Conservation (phyloP, 2,797 vertebrate species). For the Gadopsis marmoratus region DNA sequence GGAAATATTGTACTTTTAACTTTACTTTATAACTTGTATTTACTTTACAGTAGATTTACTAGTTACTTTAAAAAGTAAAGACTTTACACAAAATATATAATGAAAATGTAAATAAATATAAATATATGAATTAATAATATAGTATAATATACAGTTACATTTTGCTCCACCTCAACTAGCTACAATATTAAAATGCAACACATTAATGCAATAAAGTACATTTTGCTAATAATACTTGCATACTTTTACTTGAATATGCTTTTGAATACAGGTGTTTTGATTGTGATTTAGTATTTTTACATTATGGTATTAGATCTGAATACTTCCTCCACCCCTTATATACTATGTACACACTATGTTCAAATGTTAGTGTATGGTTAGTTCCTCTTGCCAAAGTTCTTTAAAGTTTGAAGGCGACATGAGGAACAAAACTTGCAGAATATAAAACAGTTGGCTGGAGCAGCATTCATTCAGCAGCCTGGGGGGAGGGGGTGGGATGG, state of each 20-base stretch:
- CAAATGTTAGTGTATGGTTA: neutral
- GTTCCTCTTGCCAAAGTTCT: conserved; percentile 12
- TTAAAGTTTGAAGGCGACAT: conserved; percentile 12
- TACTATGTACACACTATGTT: neutral
- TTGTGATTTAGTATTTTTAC: neutral
- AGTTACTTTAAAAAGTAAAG: neutral
- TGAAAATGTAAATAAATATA: neutral
- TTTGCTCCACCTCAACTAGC: neutral
- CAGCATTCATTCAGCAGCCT: conserved; percentile 37
- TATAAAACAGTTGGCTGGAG: conserved; percentile 38
- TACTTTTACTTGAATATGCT: neutral
- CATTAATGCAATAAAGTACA: neutral
- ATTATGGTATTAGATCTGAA: neutral
- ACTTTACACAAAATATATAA: neutral
- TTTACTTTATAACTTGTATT: neutral
- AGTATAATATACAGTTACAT: neutral
- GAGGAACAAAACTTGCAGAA: conserved; percentile 15
- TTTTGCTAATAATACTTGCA: neutral
- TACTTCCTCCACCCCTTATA: neutral
- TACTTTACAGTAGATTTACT: neutral
- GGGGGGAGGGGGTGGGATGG: neutral
- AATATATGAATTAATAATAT: neutral
- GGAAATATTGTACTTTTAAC: neutral
- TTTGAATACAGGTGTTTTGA: neutral
- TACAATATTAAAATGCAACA: neutral